phyloP scores from a whole-genome alignment of 2,888 invertebrate species.

The Drosophila picticornis region DNA sequence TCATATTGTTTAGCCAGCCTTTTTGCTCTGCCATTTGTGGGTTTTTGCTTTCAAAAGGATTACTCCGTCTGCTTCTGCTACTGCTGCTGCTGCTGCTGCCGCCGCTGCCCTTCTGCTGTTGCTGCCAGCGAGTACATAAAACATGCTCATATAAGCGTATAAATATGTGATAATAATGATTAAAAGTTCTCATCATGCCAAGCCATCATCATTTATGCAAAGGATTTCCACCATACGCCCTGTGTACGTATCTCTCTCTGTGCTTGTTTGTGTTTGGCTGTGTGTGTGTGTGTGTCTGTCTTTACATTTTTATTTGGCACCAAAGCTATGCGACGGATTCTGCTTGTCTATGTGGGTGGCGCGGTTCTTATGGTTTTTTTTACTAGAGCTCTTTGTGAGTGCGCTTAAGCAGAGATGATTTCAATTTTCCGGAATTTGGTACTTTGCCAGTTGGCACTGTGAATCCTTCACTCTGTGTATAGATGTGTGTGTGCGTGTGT shows the following conservation, averaged over 20 bases:
- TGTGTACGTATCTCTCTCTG: conserved; percentile 11
- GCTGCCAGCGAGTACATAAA: conserved; percentile 80
- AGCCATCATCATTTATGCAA: conserved; percentile 81
- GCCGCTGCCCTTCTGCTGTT: conserved; percentile 2
- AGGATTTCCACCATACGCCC: conserved; percentile 63
- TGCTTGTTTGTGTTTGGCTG: conserved; percentile 18
- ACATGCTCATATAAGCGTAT: conserved; percentile 84
- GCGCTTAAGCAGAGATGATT: conserved; percentile 62
- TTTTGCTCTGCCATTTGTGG: conserved; percentile 83
- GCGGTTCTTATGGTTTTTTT: not conserved
- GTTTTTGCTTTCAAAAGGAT: conserved; percentile 81
- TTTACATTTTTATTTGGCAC: conserved; percentile 81
- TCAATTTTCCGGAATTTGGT: conserved; percentile 69
- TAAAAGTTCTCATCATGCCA: conserved; percentile 80
- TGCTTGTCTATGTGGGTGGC: conserved; percentile 47
- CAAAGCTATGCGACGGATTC: conserved; percentile 46
- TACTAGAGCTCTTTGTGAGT: conserved; percentile 31
- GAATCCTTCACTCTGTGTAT: conserved; percentile 6
- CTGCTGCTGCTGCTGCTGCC: conserved; percentile 22
- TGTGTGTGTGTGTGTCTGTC: conserved; percentile 49
- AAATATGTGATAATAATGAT: conserved; percentile 84
- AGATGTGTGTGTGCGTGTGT: conserved; percentile 13
- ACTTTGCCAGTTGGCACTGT: conserved; percentile 46
- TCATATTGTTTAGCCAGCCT: conserved; percentile 63
- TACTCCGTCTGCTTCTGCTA: conserved; percentile 50